Conservation (phyloP, 2,888 invertebrate species). For the Sarcophaga variegata region DNA sequence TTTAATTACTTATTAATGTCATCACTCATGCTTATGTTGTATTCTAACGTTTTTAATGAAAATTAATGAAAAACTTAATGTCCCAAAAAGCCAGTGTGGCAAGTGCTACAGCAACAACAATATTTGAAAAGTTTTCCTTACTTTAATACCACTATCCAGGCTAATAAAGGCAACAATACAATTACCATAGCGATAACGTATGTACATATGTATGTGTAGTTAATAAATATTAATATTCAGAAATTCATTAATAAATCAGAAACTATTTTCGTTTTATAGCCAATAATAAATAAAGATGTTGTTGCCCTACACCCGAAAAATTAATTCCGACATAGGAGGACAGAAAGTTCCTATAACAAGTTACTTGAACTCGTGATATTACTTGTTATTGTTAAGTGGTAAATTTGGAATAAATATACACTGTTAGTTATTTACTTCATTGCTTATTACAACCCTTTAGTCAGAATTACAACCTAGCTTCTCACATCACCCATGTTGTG, state of each 20-base stretch:
- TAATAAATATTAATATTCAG: slow-evolving; percentile 17
- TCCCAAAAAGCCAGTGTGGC: not conserved
- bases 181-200: slow-evolving; percentile 1
- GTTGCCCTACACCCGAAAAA: not conserved
- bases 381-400: too few relatives aligned
- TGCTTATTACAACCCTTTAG: too few relatives aligned
- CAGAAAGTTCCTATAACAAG: too few relatives aligned
- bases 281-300: not conserved
- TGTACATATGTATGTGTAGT: not conserved
- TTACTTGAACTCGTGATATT: too few relatives aligned
- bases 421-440: too few relatives aligned
- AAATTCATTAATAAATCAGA: slow-evolving; percentile 15
- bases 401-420: too few relatives aligned
- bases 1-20: not conserved
- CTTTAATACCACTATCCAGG: not conserved
- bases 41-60: not conserved
- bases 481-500: too few relatives aligned
- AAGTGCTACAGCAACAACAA: not conserved
- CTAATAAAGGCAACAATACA: slow-evolving; percentile 3
- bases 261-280: not conserved
- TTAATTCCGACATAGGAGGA: too few relatives aligned
- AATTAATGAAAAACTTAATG: not conserved
- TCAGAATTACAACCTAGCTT: too few relatives aligned
- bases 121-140: slow-evolving; percentile 13
- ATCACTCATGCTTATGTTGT: not conserved